Percentiles rank a stretch among this genome's conserved stretches.
These are phyloP conservation scores for Tauraco hartlaubi DNA, from an alignment of 2,797 vertebrate species.

Conservation along the genomic window DNA sequence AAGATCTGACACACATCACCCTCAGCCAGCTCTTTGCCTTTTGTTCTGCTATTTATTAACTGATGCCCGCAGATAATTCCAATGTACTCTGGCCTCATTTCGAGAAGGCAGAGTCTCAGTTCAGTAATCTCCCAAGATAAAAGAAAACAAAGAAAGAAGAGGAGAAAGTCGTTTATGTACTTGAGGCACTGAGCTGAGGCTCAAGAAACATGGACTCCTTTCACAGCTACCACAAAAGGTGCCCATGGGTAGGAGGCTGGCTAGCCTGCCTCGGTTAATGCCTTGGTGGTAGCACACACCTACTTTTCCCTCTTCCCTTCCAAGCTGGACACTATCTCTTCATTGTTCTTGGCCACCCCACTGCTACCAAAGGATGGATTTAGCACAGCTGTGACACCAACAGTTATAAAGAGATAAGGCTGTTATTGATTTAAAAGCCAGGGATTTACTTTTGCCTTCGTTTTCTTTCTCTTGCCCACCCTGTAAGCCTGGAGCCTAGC, in stretches of 20 bases:
- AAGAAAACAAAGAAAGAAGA: slow-evolving; percentile 1
- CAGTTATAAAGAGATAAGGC: not conserved
- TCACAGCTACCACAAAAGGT: not conserved
- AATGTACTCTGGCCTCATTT: slow-evolving; percentile 3
- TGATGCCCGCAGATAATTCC: not conserved
- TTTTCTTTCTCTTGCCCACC: not conserved
- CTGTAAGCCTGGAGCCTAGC: not conserved
- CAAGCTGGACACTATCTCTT: not conserved
- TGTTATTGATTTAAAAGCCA: not conserved
- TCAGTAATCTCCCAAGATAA: slow-evolving; percentile 14
- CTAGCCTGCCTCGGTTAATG: not conserved
- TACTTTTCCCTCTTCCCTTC: not conserved
- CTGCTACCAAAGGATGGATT: not conserved
- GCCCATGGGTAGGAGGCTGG: not conserved
- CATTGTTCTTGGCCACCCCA: not conserved
- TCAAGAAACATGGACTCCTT: not conserved
- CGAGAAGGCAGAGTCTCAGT: not conserved
- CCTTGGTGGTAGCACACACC: not conserved
- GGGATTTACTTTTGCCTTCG: not conserved
- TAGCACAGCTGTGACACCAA: not conserved
- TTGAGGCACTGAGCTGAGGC: fast-evolving
- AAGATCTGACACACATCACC: not conserved
- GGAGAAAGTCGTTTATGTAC: not conserved
- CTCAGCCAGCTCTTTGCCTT: not conserved
- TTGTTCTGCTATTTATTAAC: slow-evolving; percentile 35